Percentiles rank a stretch among this genome's conserved stretches.
phyloP scores from a whole-genome alignment of 2,113 vertebrate species.

The Elachura formosa region DNA sequence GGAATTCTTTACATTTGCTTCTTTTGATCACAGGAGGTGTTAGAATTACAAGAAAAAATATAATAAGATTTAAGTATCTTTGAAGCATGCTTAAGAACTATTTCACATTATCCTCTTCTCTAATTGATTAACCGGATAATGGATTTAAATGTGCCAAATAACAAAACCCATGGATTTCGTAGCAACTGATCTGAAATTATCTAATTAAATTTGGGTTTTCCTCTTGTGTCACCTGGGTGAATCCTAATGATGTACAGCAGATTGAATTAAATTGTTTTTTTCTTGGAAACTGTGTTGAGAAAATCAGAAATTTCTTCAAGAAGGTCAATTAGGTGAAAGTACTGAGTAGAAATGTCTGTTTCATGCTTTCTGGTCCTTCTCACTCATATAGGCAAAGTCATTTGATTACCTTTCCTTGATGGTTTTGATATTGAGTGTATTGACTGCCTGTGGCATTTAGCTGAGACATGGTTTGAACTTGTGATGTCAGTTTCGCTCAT shows the following conservation, averaged over 20 bases:
- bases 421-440: rapidly evolving
- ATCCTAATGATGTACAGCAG: neutral
- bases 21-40: neutral
- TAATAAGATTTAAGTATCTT: slow-evolving; percentile 22
- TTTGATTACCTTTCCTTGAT: neutral
- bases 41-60: slow-evolving; percentile 15
- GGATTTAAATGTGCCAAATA: slow-evolving; percentile 60
- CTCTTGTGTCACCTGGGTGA: neutral
- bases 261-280: neutral
- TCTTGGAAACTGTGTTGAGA: neutral
- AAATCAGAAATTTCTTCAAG: neutral
- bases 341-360: neutral
- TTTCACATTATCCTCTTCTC: slow-evolving; percentile 35
- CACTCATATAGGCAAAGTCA: neutral
- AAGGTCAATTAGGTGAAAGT: neutral
- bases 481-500: neutral
- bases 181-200: slow-evolving; percentile 42
- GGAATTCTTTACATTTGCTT: neutral
- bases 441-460: neutral
- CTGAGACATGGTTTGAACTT: neutral
- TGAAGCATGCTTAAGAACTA: slow-evolving; percentile 22
- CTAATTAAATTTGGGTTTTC: slow-evolving; percentile 34
- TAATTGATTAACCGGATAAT: slow-evolving; percentile 61
- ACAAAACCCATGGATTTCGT: slow-evolving; percentile 46
- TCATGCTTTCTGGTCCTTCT: neutral